Conservation (phyloP, 2,797 vertebrate genomes). For the Enteromius paludinosus region DNA sequence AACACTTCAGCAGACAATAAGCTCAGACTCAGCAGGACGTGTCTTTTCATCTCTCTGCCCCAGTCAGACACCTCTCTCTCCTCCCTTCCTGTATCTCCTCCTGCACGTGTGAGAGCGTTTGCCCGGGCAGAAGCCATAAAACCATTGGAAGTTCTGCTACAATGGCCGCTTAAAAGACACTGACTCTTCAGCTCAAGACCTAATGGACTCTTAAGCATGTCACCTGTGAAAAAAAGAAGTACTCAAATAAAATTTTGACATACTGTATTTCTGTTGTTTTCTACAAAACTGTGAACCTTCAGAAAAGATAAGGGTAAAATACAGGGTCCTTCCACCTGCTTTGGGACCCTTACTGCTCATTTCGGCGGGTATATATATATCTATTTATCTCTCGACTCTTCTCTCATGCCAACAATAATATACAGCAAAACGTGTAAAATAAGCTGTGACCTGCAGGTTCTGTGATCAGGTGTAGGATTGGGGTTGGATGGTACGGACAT, state of each 20-base stretch:
- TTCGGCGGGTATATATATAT: not conserved
- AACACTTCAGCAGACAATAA: slow-evolving; percentile 46
- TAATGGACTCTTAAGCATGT: slow-evolving; percentile 65
- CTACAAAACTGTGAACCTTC: not conserved
- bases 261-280: not conserved
- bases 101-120: slow-evolving; percentile 66
- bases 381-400: too few relatives aligned
- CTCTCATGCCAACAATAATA: too few relatives aligned
- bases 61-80: slow-evolving; percentile 61
- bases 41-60: slow-evolving; percentile 61
- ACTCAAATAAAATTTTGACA: not conserved
- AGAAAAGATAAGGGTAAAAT: not conserved
- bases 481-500: not conserved
- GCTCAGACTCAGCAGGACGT: slow-evolving; percentile 52
- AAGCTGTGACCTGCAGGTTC: not conserved
- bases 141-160: slow-evolving; percentile 60
- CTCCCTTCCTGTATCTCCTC: slow-evolving; percentile 62
- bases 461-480: not conserved
- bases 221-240: slow-evolving; percentile 56
- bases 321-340: not conserved
- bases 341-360: not conserved
- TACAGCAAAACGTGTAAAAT: not conserved
- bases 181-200: slow-evolving; percentile 58
- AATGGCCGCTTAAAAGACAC: slow-evolving; percentile 65
- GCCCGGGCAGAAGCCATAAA: slow-evolving; percentile 69